Evolutionary conservation across 2,113 vertebrate genomes (phyloP).

Genomic region (Malurus alboscapulatus): DNA sequence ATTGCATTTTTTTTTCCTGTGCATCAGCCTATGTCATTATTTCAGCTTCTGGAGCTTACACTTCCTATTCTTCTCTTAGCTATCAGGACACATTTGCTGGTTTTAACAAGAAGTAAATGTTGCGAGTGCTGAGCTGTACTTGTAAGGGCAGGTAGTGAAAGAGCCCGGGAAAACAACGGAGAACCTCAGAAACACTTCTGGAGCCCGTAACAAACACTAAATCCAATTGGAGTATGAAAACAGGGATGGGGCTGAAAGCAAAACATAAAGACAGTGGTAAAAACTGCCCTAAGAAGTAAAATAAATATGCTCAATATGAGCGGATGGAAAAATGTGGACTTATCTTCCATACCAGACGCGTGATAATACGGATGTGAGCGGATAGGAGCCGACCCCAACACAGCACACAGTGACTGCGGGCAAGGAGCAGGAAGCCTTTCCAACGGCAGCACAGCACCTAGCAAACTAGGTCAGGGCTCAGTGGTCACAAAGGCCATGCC

Average conservation of each 20-base stretch:
- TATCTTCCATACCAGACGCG: rapidly evolving
- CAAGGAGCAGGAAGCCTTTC: not conserved
- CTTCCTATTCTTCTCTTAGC: not conserved
- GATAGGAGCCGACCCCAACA: rapidly evolving
- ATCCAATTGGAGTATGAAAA: not conserved
- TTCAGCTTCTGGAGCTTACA: not conserved
- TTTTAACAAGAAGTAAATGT: not conserved
- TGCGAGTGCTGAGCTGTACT: not conserved
- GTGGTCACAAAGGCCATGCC: not conserved
- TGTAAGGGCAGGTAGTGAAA: rapidly evolving
- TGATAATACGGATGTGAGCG: rapidly evolving
- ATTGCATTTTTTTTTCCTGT: not conserved
- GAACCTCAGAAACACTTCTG: not conserved
- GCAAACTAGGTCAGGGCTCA: not conserved
- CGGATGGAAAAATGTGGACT: not conserved
- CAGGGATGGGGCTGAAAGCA: not conserved
- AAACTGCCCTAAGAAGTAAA: not conserved
- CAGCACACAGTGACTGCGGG: rapidly evolving
- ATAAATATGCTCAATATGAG: rapidly evolving
- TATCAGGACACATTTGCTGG: not conserved
- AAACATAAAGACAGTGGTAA: not conserved
- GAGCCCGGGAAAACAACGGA: rapidly evolving
- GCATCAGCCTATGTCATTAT: not conserved
- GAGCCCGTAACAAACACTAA: not conserved
- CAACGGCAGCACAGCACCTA: rapidly evolving